phyloP scores from a whole-genome alignment of 2,113 vertebrate genomes.

The Bos taurus region ARS-UCD2.0 NC_037331.1:3089001-3089500 shows the following conservation, averaged over 20 bases:
- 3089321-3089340: not conserved
- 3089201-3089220: not conserved
- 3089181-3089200: not conserved
- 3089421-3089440: not conserved
- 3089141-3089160: not conserved
- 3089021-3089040: not conserved
- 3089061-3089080: not conserved
- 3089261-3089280: accelerated
- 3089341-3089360: not conserved
- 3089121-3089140: not conserved
- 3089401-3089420: accelerated
- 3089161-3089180: not conserved
- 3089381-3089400: accelerated
- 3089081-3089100: not conserved
- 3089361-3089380: not conserved
- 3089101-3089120: not conserved
- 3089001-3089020: not conserved
- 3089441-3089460: not conserved
- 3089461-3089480: not conserved
- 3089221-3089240: not conserved
- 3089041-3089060: not conserved
- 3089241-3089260: not conserved
- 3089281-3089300: not conserved
- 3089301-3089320: not conserved
- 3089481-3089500: not conserved